phyloP scores from a whole-genome alignment of 2,113 vertebrate genomes.

The Ameiurus melas region DNA sequence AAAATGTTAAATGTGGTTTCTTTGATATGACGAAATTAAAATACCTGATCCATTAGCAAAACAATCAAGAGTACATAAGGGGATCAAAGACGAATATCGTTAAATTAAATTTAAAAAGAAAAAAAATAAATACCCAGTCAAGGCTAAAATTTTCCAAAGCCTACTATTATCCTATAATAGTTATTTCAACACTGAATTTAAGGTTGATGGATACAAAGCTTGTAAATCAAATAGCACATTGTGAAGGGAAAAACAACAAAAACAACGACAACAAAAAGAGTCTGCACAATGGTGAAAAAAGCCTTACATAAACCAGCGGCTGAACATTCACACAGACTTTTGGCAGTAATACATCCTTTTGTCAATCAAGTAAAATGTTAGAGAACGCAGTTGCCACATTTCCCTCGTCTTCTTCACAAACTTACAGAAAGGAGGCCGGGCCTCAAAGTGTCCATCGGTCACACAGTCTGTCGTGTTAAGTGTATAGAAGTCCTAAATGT shows the following conservation, averaged over 20 bases:
- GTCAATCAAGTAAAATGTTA: slow-evolving; percentile 52
- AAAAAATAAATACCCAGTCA: neutral
- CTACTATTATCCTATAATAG: slow-evolving; percentile 28
- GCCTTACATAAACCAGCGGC: slow-evolving; percentile 59
- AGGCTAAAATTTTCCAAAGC: slow-evolving; percentile 9
- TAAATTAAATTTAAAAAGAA: too few species aligned
- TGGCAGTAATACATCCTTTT: slow-evolving; percentile 67
- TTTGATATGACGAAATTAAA: slow-evolving; percentile 20
- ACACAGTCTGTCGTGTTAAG: slow-evolving; percentile 2
- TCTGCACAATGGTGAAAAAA: slow-evolving; percentile 20
- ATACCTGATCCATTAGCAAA: neutral
- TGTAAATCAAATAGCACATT: slow-evolving; percentile 10
- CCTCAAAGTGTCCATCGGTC: slow-evolving; percentile 7
- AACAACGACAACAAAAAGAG: too few species aligned
- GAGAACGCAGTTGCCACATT: slow-evolving; percentile 17
- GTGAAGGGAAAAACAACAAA: neutral
- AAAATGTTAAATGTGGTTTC: neutral
- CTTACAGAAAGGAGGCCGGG: neutral
- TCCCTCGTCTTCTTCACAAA: slow-evolving; percentile 32
- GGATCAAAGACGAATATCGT: slow-evolving; percentile 9
- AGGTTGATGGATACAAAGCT: slow-evolving; percentile 42
- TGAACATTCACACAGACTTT: slow-evolving; percentile 64
- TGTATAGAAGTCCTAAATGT: slow-evolving; percentile 25
- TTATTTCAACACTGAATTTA: slow-evolving; percentile 38
- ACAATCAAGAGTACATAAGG: neutral